A percentile compares a stretch with the other conserved stretches of the same genome.
phyloP scores from a whole-genome alignment of 2,797 vertebrate genomes.

The Calcarius lapponicus region DNA sequence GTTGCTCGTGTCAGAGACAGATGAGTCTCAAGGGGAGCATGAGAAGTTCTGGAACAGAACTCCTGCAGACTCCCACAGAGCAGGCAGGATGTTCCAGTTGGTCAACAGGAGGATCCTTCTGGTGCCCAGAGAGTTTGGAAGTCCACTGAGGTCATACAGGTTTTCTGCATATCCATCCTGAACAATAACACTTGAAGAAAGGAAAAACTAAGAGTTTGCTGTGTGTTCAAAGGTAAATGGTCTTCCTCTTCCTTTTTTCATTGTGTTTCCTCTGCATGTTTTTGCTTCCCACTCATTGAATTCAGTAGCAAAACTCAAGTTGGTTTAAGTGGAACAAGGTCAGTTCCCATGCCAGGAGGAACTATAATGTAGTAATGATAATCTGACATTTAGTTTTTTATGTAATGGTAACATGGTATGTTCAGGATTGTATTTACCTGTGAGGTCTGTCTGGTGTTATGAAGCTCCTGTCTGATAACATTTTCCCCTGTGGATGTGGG shows the following conservation, averaged over 20 bases:
- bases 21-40: neutral
- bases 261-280: neutral
- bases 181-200: neutral
- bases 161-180: neutral
- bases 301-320: neutral
- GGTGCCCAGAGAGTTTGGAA: neutral
- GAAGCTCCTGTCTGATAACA: neutral
- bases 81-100: neutral
- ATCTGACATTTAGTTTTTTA: neutral
- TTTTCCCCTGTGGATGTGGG: neutral
- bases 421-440: neutral
- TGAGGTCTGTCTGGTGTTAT: neutral
- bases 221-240: neutral
- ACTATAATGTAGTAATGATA: neutral
- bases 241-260: neutral
- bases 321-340: neutral
- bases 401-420: neutral
- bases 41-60: neutral
- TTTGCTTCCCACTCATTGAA: neutral
- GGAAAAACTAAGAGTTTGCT: neutral
- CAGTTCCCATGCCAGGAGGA: neutral
- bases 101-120: neutral
- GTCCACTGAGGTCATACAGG: neutral
- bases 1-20: constrained; percentile 29
- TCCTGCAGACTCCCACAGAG: neutral